A percentile compares a stretch with the other conserved stretches of the same genome.
These are phyloP conservation scores for Carassius carassius DNA, from an alignment of 2,113 vertebrate species.

Conservation along the genomic window DNA sequence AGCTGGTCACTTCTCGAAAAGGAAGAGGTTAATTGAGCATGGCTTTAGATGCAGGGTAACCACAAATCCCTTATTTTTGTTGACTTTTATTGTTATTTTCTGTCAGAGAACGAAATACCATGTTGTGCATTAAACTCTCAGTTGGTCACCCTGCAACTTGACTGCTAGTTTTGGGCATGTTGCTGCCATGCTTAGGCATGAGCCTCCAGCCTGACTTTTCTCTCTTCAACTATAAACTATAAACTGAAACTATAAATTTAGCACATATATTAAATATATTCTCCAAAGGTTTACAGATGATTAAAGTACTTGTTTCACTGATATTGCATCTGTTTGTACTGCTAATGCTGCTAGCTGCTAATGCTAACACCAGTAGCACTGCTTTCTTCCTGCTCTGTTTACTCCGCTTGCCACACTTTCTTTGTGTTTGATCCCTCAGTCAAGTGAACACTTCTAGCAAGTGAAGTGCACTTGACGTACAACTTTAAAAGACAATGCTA, in stretches of 20 bases:
- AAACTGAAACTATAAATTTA: neutral
- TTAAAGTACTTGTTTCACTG: neutral
- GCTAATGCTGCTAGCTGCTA: slow-evolving; percentile 24
- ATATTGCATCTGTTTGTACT: neutral
- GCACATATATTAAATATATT: neutral
- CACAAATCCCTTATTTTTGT: neutral
- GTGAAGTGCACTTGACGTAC: slow-evolving; percentile 21
- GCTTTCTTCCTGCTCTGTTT: slow-evolving; percentile 35
- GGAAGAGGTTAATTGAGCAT: slow-evolving; percentile 33
- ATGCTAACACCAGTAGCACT: slow-evolving; percentile 34
- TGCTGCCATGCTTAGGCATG: neutral
- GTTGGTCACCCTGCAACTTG: slow-evolving; percentile 35
- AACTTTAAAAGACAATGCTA: neutral
- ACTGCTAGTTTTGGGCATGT: slow-evolving; percentile 7
- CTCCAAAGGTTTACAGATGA: neutral
- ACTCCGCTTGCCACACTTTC: slow-evolving; percentile 34
- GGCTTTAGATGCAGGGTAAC: slow-evolving; percentile 40
- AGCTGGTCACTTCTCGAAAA: slow-evolving; percentile 53
- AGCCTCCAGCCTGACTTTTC: too few species aligned
- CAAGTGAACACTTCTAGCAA: slow-evolving; percentile 20
- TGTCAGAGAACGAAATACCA: neutral
- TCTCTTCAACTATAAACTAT: too few species aligned
- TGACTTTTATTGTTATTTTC: neutral
- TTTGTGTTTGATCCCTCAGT: slow-evolving; percentile 25
- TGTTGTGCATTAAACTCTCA: neutral